Evolutionary conservation across 2,888 invertebrate genomes (phyloP), one percentile per base, ranked within the genome.

Genomic region (Synergus japonicus): DNA sequence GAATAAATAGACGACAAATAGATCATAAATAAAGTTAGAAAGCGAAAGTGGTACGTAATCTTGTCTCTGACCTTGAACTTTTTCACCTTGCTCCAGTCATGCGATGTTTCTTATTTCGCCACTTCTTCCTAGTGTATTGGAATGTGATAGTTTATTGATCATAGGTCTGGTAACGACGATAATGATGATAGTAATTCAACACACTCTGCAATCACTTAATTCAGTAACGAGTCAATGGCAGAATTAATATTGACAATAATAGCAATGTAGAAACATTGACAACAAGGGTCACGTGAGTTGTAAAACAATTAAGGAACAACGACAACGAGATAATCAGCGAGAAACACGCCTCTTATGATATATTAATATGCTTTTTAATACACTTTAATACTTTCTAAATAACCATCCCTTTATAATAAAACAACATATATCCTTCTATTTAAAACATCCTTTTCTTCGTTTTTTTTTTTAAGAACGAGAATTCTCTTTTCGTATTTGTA

Each of bases 51-150:
- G 18, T 46, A 22, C 63, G 22, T 5, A 37, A 37, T 49, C 9
- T 64, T 43, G 10, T 9, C 10, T 22, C 2, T 65, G 44, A 77
- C 77, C 77, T 77, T 77, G 77, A 77, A 77, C 77, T 77, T 77
- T 64, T 43, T 77, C 15, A 65, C 77, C 64, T 77, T 77, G 64
- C 46, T 54, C 64, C 44, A 43, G 41, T n/a, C 44, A 64, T 13
- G 12, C 22, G 66, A 67, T 0, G n/a, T 18, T 67, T 44, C 43
- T 67, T 67, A 44, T 67, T 67, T 18, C 22, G 67, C 13, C 44
- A 43, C 43, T 18, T 67, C 44, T 10, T 46, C 43, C 43, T 43
- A 10, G 22, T 44, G 13, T 67, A 18, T 44, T 44, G 67, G 67
- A 67, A 67, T 67, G 22, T 22, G 44, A 43, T 60, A 4, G 12